Evolutionary conservation across 92 coral and sea anemone genomes (phyloP), one percentile per base, ranked within the genome.

Genomic region (Blastomussa wellsi): DNA sequence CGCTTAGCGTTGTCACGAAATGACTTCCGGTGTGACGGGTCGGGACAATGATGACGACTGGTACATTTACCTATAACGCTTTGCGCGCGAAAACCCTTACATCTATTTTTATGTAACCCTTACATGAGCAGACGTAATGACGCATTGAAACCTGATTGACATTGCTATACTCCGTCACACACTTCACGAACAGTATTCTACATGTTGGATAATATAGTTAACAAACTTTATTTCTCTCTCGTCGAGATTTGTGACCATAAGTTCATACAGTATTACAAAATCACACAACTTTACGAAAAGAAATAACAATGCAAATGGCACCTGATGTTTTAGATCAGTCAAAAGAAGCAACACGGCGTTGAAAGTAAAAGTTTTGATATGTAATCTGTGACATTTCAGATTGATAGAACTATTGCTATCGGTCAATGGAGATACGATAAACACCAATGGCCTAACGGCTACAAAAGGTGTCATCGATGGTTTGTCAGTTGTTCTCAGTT

Each of bases 371-470:
- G 2, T 12, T 19, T 53, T 15, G n/a, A 15, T 15, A 17, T 53
- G 6, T 53, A 53, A 11, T 51, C 2, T 51, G 20, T 65, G 12
- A 44, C n/a, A n/a, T 70, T 85, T 15, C 73, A 90, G 93, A 53
- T 78, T 75, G 17, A 33, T 87, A 9, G 89, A 90, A 51, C 88
- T 90, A 29, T 49, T 90, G 9, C 41, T 87, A 29, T 86, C 93
- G 13, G 86, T 87, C 60, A 83, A 87, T 35, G 93, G 91, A 11
- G 84, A 89, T 17, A 79, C 88, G 35, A 59, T 41, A 33, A 79
- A 83, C 33, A 77, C 32, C 78, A 87, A 84, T 36, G 84, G 86
- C 19, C 80, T 87, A 16, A 79, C 36, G 36, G 88, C 90, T 31
- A 48, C 79, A 16, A 88, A 76, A n/a, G 72, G 51, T 29, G 49